Base-by-base conservation (phyloP, 2,888 invertebrate species). In the Ennomos quercinarius region DNA sequence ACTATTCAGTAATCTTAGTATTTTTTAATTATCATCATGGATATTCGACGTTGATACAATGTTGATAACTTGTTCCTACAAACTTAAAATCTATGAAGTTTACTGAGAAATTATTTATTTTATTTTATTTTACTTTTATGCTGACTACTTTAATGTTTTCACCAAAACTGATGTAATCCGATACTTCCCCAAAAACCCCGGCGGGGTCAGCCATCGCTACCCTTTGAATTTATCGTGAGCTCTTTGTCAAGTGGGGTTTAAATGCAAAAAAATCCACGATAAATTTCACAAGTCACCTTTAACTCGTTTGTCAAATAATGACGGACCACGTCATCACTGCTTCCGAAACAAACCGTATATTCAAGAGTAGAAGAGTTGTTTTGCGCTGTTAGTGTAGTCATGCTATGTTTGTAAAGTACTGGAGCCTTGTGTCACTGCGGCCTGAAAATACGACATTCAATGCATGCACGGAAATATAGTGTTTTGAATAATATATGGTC, bases 281-380 rank as follows among this genome's bases (percentile, higher is more conserved):
- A 85, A 85, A 86, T 87, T 87, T 74, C 75, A 78, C 87, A 72
- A 85, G 83, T 89, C 86, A 87, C 86, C 83, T 82, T 83, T 76
- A 77, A 79, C 83, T 87, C 87, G 82, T 88, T 88, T 87, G 84
- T 88, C 89, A 89, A 84, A 84, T 80, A 82, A 78, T 78, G 79
- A 75, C 74, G 66, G 63, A 64, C 80, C 70, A 76, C 68, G 67
- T 75, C 70, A 70, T 47, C 43, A 57, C 51, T 68, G 59, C 73
- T 36, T 37, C 52, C 39, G 10, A 36, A 44, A 59, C 59, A 64
- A 57, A 73, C 73, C 69, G 37, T 9, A 10, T 8, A 27, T 11
- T 45, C 0, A 35, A 8, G 10, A 46, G 68, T 0, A 38, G 80
- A 70, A 66, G 71, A 41, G 60, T 53, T 61, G 61, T 66, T 68